These are phyloP conservation scores for Drosophila funebris DNA, from an alignment of 1,140 invertebrate genomes.

Conservation along the genomic window DNA sequence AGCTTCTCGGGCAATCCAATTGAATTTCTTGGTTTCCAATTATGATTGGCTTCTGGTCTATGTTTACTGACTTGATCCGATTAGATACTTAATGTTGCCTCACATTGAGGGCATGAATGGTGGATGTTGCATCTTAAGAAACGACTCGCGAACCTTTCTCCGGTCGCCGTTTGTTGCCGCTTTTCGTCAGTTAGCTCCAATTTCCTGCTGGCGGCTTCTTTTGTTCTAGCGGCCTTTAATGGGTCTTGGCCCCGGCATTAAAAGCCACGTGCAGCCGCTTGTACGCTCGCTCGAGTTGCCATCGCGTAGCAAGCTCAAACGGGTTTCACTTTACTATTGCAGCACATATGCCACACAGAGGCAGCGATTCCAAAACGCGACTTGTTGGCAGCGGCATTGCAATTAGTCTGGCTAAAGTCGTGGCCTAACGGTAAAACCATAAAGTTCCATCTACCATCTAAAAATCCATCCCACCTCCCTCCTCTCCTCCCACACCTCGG, in stretches of 20 bases:
- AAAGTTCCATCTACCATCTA: slow-evolving; percentile 24
- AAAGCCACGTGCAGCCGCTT: slow-evolving; percentile 58
- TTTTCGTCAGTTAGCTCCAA: slow-evolving; percentile 46
- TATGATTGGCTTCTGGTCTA: slow-evolving; percentile 35
- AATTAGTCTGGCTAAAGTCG: slow-evolving; percentile 80
- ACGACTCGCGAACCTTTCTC: slow-evolving; percentile 22
- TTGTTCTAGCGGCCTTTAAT: slow-evolving; percentile 51
- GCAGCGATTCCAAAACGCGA: neutral
- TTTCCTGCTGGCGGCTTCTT: slow-evolving; percentile 45
- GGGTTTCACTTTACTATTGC: slow-evolving; percentile 44
- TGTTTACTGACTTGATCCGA: slow-evolving; percentile 21
- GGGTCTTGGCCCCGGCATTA: slow-evolving; percentile 17
- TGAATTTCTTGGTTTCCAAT: slow-evolving; percentile 42
- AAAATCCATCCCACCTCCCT: slow-evolving; percentile 1
- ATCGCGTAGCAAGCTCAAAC: slow-evolving; percentile 38
- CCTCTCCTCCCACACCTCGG: slow-evolving; percentile 34
- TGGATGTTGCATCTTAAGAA: slow-evolving; percentile 17
- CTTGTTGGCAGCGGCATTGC: slow-evolving; percentile 36
- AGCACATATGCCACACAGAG: slow-evolving; percentile 52
- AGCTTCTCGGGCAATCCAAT: slow-evolving; percentile 31
- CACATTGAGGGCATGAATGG: neutral
- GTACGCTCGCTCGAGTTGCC: slow-evolving; percentile 16
- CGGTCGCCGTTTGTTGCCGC: neutral
- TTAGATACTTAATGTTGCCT: slow-evolving; percentile 22
- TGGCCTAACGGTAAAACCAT: slow-evolving; percentile 72